These are phyloP conservation scores for Bufo bufo DNA, from an alignment of 2,113 vertebrate species.

Conservation along the genomic window DNA sequence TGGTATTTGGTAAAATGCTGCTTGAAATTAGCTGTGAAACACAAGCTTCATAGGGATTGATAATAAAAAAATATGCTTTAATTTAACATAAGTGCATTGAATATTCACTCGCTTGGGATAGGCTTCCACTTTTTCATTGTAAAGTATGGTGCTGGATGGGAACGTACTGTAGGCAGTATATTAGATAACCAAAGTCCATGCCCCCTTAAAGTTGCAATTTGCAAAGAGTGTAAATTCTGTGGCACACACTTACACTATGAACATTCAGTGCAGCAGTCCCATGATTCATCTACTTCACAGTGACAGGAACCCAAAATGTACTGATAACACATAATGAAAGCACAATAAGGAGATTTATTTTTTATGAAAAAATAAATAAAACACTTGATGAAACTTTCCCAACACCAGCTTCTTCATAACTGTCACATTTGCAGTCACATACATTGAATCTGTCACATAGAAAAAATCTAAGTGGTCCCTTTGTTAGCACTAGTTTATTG, in stretches of 20 bases:
- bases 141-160: not conserved
- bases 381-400: not conserved
- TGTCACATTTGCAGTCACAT: not conserved
- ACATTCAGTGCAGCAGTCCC: no score
- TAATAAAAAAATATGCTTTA: slow-evolving; percentile 13
- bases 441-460: no score
- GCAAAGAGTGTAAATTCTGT: not conserved
- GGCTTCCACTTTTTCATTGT: not conserved
- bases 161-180: not conserved
- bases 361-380: not conserved
- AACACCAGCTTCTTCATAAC: not conserved
- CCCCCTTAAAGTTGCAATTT: not conserved
- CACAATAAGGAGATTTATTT: not conserved
- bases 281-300: not conserved
- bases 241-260: not conserved
- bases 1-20: slow-evolving; percentile 47
- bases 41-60: not conserved
- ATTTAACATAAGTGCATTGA: not conserved
- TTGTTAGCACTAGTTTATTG: no score
- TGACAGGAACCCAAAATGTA: not conserved
- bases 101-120: not conserved
- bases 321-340: not conserved
- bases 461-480: no score
- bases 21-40: slow-evolving; percentile 32
- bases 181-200: not conserved